These are phyloP conservation scores for Ips typographus DNA, from an alignment of 1,140 invertebrate species.

Conservation along the genomic window DNA sequence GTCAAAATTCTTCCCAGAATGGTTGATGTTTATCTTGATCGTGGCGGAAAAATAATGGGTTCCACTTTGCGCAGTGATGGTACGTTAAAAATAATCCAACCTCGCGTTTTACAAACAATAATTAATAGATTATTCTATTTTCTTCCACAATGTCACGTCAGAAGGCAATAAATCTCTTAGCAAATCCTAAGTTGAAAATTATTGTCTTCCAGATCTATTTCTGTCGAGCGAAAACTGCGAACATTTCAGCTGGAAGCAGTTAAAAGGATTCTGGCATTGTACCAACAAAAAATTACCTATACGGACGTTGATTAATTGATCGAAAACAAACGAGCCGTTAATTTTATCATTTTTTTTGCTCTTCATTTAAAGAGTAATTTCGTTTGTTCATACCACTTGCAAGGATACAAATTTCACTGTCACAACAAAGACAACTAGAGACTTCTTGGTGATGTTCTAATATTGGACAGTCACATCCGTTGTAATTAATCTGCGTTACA, in stretches of 20 bases:
- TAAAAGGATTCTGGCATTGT: conserved; percentile 26
- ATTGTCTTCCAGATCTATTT: conserved; percentile 28
- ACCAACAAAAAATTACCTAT: conserved; percentile 22
- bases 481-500: no score
- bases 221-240: conserved; percentile 16
- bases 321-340: conserved; percentile 17
- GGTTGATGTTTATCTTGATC: not conserved
- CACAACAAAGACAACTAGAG: no score
- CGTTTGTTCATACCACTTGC: not conserved
- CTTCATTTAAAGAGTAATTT: conserved; percentile 10
- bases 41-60: conserved; percentile 16
- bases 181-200: conserved; percentile 23
- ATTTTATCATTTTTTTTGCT: conserved; percentile 13
- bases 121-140: not conserved
- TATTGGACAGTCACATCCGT: no score
- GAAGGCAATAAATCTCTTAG: conserved; percentile 10
- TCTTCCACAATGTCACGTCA: not conserved
- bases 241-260: conserved; percentile 23
- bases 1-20: conserved; percentile 15
- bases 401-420: no score
- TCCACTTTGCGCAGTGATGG: not conserved
- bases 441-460: no score
- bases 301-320: conserved; percentile 30
- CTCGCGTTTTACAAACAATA: not conserved
- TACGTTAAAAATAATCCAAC: not conserved